Conservation (phyloP, 1,140 invertebrate species). For the Ephestia elutella region DNA sequence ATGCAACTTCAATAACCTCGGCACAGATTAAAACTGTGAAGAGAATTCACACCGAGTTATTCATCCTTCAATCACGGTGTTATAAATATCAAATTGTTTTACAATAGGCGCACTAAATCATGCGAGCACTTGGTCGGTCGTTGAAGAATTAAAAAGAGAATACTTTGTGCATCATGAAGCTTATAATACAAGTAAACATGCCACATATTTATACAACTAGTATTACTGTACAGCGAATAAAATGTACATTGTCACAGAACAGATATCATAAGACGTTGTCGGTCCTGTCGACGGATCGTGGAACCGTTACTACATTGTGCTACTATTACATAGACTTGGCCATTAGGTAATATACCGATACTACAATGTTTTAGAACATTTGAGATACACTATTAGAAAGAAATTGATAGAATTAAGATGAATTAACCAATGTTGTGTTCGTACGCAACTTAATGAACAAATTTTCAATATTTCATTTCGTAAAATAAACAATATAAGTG, state of each 20-base stretch:
- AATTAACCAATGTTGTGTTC: too few relatives aligned
- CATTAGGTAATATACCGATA: constrained; percentile 4
- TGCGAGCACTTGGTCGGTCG: too few relatives aligned
- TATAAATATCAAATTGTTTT: too few relatives aligned
- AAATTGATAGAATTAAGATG: neutral
- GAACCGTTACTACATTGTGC: neutral
- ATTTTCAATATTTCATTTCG: too few relatives aligned
- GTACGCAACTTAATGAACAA: too few relatives aligned
- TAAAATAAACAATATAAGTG: too few relatives aligned
- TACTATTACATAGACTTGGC: neutral
- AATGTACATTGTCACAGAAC: constrained; percentile 46
- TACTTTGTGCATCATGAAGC: constrained; percentile 54
- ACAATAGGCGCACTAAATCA: too few relatives aligned
- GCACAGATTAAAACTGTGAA: neutral
- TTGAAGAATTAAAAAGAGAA: constrained; percentile 25
- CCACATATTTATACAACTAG: constrained; percentile 49
- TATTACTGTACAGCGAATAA: constrained; percentile 46
- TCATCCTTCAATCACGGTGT: too few relatives aligned
- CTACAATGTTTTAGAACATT: constrained; percentile 2
- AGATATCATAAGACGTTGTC: constrained; percentile 30
- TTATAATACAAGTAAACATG: constrained; percentile 51
- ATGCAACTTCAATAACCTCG: too few relatives aligned
- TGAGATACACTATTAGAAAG: neutral
- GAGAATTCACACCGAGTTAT: too few relatives aligned
- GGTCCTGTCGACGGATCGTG: neutral